Percentiles rank a stretch among this genome's conserved stretches.
Evolutionary conservation across 2,113 vertebrate species (phyloP).

Genomic region (Pantherophis guttatus): DNA sequence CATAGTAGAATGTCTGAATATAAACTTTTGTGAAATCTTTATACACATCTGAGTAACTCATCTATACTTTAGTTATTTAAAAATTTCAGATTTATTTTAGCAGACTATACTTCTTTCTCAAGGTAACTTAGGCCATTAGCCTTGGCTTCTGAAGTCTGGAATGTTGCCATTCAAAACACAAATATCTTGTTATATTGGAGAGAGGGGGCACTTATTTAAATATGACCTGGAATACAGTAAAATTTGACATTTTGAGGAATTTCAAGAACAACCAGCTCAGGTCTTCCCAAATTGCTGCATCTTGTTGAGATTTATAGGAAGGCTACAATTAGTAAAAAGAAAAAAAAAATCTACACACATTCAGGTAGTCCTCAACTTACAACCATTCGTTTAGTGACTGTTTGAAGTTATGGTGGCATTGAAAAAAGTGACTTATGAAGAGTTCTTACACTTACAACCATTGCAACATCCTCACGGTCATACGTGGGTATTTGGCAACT

Average conservation of each 20-base stretch:
- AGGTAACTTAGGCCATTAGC: neutral
- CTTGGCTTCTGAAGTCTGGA: neutral
- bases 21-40: neutral
- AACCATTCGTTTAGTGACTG: too few species aligned
- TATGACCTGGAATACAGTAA: neutral
- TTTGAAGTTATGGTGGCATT: too few species aligned
- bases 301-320: neutral
- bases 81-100: neutral
- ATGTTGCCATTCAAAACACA: neutral
- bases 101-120: neutral
- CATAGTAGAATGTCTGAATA: neutral
- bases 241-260: neutral
- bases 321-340: neutral
- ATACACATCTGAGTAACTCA: neutral
- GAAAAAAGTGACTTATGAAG: too few species aligned
- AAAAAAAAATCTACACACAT: neutral
- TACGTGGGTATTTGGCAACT: neutral
- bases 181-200: neutral
- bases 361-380: neutral
- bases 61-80: neutral
- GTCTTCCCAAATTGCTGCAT: neutral
- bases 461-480: neutral
- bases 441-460: too few species aligned
- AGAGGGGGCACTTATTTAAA: neutral
- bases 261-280: neutral